phyloP scores from a whole-genome alignment of 2,888 invertebrate species.

The Crematogaster levior region DNA sequence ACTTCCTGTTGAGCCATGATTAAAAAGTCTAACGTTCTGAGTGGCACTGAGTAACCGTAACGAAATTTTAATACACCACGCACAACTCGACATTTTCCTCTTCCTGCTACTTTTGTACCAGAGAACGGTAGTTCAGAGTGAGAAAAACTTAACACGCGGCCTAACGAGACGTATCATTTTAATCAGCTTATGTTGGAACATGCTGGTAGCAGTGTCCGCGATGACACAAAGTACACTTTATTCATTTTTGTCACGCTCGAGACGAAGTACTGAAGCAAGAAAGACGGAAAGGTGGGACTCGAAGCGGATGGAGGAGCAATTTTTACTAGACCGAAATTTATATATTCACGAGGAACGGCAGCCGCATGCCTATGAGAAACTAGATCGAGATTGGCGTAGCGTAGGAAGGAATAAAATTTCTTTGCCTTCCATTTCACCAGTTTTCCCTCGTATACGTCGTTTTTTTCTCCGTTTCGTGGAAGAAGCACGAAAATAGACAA shows the following conservation, averaged over 20 bases:
- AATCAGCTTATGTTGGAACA: conserved; percentile 19
- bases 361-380: background rate
- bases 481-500: conserved; percentile 31
- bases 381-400: conserved; percentile 47
- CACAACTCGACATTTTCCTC: conserved; percentile 21
- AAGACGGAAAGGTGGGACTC: conserved; percentile 5
- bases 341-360: conserved; percentile 43
- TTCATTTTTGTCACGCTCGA: conserved; percentile 48
- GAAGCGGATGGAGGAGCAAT: background rate
- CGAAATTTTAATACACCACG: conserved; percentile 57
- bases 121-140: too few species aligned
- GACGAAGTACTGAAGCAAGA: conserved; percentile 36
- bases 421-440: conserved; percentile 41
- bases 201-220: conserved; percentile 7
- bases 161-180: conserved; percentile 58
- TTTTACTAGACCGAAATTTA: conserved; percentile 48
- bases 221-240: conserved; percentile 37
- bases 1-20: conserved; percentile 58
- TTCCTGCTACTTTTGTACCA: background rate
- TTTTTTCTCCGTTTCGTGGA: conserved; percentile 11
- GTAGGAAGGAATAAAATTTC: conserved; percentile 43
- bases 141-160: conserved; percentile 34
- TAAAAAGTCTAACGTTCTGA: conserved; percentile 51
- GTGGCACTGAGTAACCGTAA: conserved; percentile 29
- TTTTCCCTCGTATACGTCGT: conserved; percentile 39